Conservation (phyloP, 1,140 invertebrate genomes). For the Eumeta japonica region DNA sequence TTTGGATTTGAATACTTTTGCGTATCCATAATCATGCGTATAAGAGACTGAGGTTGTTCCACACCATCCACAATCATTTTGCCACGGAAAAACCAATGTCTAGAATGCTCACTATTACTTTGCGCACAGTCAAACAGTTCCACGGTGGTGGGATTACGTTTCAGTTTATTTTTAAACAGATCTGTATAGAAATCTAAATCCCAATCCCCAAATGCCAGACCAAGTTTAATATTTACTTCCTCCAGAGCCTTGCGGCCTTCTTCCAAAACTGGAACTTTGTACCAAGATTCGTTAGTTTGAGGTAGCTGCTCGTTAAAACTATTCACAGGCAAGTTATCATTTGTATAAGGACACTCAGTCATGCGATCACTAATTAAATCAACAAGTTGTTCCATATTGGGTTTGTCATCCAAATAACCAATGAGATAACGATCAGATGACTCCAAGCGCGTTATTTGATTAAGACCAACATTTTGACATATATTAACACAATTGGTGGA, state of each 20-base stretch:
- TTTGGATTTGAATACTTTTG: constrained; percentile 84
- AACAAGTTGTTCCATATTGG: constrained; percentile 48
- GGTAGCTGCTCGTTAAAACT: constrained; percentile 69
- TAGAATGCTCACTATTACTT: constrained; percentile 93
- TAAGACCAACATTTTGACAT: constrained; percentile 77
- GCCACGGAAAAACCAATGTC: constrained; percentile 93
- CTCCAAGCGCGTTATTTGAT: constrained; percentile 77
- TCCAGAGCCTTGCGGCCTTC: constrained; percentile 77
- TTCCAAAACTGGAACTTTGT: constrained; percentile 77
- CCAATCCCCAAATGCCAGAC: constrained; percentile 83
- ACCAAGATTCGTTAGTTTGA: constrained; percentile 70
- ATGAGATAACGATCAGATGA: constrained; percentile 77
- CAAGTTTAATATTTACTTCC: constrained; percentile 79
- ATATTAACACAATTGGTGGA: constrained; percentile 95
- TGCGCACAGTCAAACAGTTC: constrained; percentile 99
- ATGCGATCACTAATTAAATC: constrained; percentile 78
- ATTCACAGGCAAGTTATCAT: constrained; percentile 67
- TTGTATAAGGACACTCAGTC: constrained; percentile 70
- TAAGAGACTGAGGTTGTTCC: constrained; percentile 76
- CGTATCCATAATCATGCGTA: constrained; percentile 91
- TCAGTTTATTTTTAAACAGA: constrained; percentile 76
- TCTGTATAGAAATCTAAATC: constrained; percentile 85
- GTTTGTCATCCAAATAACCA: constrained; percentile 40
- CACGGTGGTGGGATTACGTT: constrained; percentile 93
- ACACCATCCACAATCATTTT: constrained; percentile 82